Base-by-base conservation (phyloP, 2,113 vertebrate genomes). In the Rhea americana region DNA sequence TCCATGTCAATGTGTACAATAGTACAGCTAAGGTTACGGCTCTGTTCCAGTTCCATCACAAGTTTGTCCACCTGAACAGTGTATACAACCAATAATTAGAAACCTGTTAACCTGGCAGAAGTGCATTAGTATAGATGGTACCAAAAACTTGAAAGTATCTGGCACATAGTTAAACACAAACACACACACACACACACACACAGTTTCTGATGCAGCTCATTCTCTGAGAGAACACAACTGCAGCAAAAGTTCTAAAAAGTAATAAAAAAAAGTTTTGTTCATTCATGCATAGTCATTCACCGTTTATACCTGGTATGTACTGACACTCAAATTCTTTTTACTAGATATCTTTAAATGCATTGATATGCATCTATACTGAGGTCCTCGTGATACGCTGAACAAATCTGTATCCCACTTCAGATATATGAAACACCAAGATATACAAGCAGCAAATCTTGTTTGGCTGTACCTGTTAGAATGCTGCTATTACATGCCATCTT, bases 1-100 rank as follows among this genome's bases (percentile, higher is more conserved):
- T 99, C 99, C 99, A 99, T 99, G 92, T 99, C 99, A 91, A 99
- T 98, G 67, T 99, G 99, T 14, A 99, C 98, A 68, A 99, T 99
- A 20, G 98, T 97, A 56, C 93, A 98, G 61, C 88, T 98, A 28
- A 99, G 97, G 86, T 99, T 97, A 71, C 99, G 98, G n/a, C 83
- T 98, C 72, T 89, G 97, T 78, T 99, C 99, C 94, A 99, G 82
- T 11, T 97, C 98, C 37, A 93, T 26, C 30, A 95, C 97, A 94
- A 98, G 93, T 88, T 77, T 98, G 84, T 99, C 98, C 73, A 99
- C 98, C 99, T 99, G 56, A 85, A 61, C 18, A 88, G 43, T 84
- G 88, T 11, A 93, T 41, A 72, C 20, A 83, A 61, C 6, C 14
- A 92, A 3, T 28, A 83, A 62, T 1, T 65, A 19, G 79, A 85